These are phyloP conservation scores for Drosophila nasuta DNA, from an alignment of 1,140 invertebrate species.

Conservation along the genomic window DNA sequence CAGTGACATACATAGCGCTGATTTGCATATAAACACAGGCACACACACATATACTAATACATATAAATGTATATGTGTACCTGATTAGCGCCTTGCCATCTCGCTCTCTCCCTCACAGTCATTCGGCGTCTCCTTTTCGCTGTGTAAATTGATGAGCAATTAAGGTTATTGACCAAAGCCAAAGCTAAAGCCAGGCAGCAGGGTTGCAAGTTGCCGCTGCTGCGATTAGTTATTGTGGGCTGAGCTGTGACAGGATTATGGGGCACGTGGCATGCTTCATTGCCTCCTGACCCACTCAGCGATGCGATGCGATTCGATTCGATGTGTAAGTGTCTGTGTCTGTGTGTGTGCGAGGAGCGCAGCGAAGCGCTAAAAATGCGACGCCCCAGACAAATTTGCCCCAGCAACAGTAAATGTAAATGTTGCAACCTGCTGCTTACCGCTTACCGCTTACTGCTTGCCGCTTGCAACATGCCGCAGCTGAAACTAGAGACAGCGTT, in stretches of 20 bases:
- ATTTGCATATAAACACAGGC: conserved; percentile 9
- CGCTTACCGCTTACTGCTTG: not conserved
- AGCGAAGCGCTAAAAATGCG: conserved; percentile 60
- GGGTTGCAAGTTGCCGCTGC: conserved; percentile 3
- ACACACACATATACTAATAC: not conserved
- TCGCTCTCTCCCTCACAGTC: not conserved
- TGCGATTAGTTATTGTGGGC: not conserved
- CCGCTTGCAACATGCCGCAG: not conserved
- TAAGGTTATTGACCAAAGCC: conserved; percentile 76
- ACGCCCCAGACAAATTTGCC: conserved; percentile 1
- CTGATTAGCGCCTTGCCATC: conserved; percentile 35
- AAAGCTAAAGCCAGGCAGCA: not conserved
- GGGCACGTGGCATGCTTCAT: conserved; percentile 54
- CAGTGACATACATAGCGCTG: conserved; percentile 56
- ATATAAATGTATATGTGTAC: conserved; percentile 7
- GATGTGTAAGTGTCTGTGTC: no score
- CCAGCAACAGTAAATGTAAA: not conserved
- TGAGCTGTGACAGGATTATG: not conserved
- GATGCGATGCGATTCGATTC: no score
- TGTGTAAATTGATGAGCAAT: conserved; percentile 74
- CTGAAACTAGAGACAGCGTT: not conserved
- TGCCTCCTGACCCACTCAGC: conserved; percentile 55
- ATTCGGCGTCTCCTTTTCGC: not conserved
- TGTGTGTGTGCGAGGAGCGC: not conserved
- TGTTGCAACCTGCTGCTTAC: not conserved